Conservation (phyloP, 92 coral and sea anemone species). For the Zoanthus solanderi region DNA sequence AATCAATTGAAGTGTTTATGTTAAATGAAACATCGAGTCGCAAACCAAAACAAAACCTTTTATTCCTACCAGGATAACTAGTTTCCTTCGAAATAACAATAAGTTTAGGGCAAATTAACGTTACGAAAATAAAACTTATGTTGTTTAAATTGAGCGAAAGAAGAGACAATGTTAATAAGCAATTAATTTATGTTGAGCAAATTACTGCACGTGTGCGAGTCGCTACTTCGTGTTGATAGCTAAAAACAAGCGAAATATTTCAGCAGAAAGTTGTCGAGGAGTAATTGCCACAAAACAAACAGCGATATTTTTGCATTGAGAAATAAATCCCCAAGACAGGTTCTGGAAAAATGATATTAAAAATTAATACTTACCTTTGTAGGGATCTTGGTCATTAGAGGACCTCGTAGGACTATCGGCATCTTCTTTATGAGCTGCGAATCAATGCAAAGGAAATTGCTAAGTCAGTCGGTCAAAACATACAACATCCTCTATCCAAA, state of each 20-base stretch:
- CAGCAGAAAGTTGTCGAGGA: background rate
- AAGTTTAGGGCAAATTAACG: background rate
- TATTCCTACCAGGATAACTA: background rate
- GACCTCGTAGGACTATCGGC: constrained; percentile 79
- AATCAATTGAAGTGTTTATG: constrained; percentile 14
- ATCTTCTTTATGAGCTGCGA: constrained; percentile 89
- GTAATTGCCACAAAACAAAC: constrained; percentile 24
- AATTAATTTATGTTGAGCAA: constrained; percentile 88
- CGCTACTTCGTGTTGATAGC: constrained; percentile 27
- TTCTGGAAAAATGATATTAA: constrained; percentile 73
- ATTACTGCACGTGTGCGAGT: constrained; percentile 86
- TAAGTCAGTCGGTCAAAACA: background rate
- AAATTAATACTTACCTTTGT: constrained; percentile 88
- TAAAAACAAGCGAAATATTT: background rate
- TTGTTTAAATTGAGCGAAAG: constrained; percentile 38
- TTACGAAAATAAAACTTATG: constrained; percentile 29
- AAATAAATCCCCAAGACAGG: constrained; percentile 54
- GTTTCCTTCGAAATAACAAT: background rate
- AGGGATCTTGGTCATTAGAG: constrained; percentile 80
- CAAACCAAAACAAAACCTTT: constrained; percentile 4
- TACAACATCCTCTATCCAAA: constrained; percentile 7
- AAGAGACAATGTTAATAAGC: constrained; percentile 78
- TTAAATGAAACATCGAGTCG: background rate
- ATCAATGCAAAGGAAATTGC: background rate
- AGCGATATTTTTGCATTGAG: constrained; percentile 13